Percentiles rank a stretch among this genome's conserved stretches.
phyloP scores from a whole-genome alignment of 35 echinoderm and acorn worm species.

The Ophioderma brevispina region DNA sequence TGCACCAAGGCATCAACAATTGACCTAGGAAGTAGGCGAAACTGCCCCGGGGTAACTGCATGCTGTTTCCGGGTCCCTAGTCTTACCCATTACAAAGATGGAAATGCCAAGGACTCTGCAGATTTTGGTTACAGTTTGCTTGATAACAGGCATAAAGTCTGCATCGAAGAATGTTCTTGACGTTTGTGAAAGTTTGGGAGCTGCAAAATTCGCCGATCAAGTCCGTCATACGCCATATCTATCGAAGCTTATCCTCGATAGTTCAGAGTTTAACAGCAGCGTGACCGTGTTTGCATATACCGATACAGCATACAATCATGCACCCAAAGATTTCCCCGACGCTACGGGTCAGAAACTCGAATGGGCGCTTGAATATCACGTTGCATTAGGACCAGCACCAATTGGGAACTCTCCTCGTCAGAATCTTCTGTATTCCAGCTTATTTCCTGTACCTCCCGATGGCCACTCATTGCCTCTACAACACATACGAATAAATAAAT shows the following conservation, averaged over 20 bases:
- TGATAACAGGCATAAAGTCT: too few species aligned
- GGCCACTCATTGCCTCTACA: neutral
- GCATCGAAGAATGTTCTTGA: too few species aligned
- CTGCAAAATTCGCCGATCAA: too few species aligned
- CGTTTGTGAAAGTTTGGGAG: too few species aligned
- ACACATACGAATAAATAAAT: slow-evolving; percentile 26
- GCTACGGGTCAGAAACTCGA: neutral
- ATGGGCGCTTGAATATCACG: slow-evolving; percentile 36
- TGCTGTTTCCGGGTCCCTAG: too few species aligned
- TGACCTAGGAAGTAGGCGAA: too few species aligned
- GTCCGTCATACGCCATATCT: too few species aligned
- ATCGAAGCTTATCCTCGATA: neutral
- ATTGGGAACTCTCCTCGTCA: neutral
- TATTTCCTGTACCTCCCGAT: slow-evolving; percentile 25
- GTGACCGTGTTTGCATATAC: slow-evolving; percentile 41
- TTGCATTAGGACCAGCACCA: slow-evolving; percentile 1
- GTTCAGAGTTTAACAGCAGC: neutral
- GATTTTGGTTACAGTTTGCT: too few species aligned
- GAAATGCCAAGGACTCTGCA: too few species aligned
- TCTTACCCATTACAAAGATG: too few species aligned
- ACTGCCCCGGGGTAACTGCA: too few species aligned
- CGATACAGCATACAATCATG: slow-evolving; percentile 12
- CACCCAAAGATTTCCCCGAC: slow-evolving; percentile 1
- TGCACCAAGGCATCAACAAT: too few species aligned
- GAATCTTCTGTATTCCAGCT: slow-evolving; percentile 6